Evolutionary conservation across 2,113 vertebrate species (phyloP), one percentile per base, ranked within the genome.

Genomic region (Perca fluviatilis): DNA sequence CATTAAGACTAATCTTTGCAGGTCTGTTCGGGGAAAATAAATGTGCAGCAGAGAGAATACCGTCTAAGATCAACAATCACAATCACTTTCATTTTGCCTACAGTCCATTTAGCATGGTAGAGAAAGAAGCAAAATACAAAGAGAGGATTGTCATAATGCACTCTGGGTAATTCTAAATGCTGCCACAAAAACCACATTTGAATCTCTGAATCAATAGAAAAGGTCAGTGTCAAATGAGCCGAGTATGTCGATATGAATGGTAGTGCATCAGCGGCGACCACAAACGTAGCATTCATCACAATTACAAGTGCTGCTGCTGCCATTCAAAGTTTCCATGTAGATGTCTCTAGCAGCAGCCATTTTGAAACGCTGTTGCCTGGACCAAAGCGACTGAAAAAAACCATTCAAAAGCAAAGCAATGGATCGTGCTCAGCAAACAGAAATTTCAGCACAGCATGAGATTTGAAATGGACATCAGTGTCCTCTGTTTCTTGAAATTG

Each of bases 281-380:
- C 80, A 73, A 73, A 83, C 3, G 61, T 23, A 63, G 72, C 78
- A 61, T 89, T 76, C 84, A 76, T 77, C 83, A 76, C 69, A 84
- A 73, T 61, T 47, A 84, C 65, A 66, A 83, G 72, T 79, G 88
- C 84, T 77, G 78, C 54, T 86, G 85, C 88, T 94, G 91, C 91
- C 91, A 92, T 93, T 94, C 89, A 94, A 94, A 93, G 90, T 93
- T 94, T 90, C 81, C 85, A 85, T 90, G 91, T 91, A 88, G 82
- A 90, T 87, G 87, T 84, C 83, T 93, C 43, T 47, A 91, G 94
- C 90, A 94, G 94, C 94, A 94, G 94, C 94, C 94, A 95, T 95
- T 95, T 95, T 95, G 92, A 90, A 92, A 76, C 62, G 74, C 86
- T 85, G 79, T 86, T 79, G 89, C 84, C 87, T 88, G 87, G 80